Conservation (phyloP, 1,140 invertebrate species). For the Cotesia vestalis region DNA sequence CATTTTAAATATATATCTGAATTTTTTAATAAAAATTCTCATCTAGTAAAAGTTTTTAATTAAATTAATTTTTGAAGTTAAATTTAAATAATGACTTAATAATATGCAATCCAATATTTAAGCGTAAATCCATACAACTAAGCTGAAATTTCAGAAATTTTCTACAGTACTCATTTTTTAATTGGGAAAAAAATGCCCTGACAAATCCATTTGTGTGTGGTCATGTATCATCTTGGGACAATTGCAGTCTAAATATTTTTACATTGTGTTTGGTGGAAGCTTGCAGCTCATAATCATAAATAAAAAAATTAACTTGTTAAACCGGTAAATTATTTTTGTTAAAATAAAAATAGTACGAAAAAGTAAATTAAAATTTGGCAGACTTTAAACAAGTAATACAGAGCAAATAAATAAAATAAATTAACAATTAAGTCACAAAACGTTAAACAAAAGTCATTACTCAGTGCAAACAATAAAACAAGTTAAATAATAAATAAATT, state of each 20-base stretch:
- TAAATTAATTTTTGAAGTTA: too few relatives aligned
- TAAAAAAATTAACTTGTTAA: background rate
- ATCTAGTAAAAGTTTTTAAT: too few relatives aligned
- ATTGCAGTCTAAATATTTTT: background rate
- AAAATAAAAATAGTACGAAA: conserved; percentile 1
- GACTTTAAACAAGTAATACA: background rate
- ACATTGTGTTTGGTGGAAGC: background rate
- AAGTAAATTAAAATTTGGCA: background rate
- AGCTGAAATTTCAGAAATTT: too few relatives aligned
- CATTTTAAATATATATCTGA: too few relatives aligned
- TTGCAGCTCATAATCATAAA: background rate
- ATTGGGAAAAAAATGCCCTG: background rate
- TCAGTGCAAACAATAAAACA: conserved; percentile 20
- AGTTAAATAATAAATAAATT: conserved; percentile 14
- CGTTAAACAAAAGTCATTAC: conserved; percentile 19
- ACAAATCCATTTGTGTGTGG: conserved; percentile 11
- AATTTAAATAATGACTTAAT: too few relatives aligned
- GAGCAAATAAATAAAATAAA: background rate
- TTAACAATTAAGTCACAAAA: background rate
- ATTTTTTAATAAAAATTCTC: too few relatives aligned
- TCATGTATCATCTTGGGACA: conserved; percentile 14
- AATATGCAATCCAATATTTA: too few relatives aligned
- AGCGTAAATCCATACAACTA: too few relatives aligned
- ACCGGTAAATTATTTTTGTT: background rate
- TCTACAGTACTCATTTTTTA: too few relatives aligned